These are phyloP conservation scores for Temnopleurus reevesii DNA, from an alignment of 53 echinoderm and acorn worm genomes.

Conservation along the genomic window DNA sequence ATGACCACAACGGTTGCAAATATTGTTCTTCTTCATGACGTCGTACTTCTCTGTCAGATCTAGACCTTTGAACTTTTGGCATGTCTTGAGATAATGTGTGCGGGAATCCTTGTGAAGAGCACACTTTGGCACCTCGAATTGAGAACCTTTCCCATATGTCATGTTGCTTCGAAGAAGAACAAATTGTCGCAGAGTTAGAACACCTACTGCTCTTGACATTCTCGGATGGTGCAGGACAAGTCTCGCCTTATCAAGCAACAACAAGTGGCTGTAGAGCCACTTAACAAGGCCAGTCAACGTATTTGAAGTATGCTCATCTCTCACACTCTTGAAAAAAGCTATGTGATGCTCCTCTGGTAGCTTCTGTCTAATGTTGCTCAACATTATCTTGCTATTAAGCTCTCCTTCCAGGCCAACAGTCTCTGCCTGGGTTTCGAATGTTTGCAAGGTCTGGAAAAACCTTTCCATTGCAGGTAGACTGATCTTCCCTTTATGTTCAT, in stretches of 20 bases:
- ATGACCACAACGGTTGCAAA: constrained; percentile 66
- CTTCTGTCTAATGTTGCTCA: constrained; percentile 74
- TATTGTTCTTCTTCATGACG: constrained; percentile 53
- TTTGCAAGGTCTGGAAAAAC: constrained; percentile 77
- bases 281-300: constrained; percentile 79
- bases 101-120: constrained; percentile 61
- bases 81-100: constrained; percentile 69
- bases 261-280: constrained; percentile 76
- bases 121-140: constrained; percentile 45
- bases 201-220: constrained; percentile 13
- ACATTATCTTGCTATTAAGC: constrained; percentile 84
- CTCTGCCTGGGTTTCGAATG: constrained; percentile 74
- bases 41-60: constrained; percentile 51
- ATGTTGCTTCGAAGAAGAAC: constrained; percentile 1
- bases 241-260: constrained; percentile 73
- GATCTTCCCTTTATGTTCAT: constrained; percentile 68
- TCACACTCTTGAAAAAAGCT: constrained; percentile 77
- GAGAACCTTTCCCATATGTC: background rate
- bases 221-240: background rate
- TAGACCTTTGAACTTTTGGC: constrained; percentile 61
- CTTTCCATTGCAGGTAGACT: constrained; percentile 68
- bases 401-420: constrained; percentile 75
- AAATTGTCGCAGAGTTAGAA: constrained; percentile 63
- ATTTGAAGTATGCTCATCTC: constrained; percentile 68
- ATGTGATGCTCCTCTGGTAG: constrained; percentile 88